Evolutionary conservation across 2,113 vertebrate species (phyloP).

Genomic region (Tursiops truncatus): DNA sequence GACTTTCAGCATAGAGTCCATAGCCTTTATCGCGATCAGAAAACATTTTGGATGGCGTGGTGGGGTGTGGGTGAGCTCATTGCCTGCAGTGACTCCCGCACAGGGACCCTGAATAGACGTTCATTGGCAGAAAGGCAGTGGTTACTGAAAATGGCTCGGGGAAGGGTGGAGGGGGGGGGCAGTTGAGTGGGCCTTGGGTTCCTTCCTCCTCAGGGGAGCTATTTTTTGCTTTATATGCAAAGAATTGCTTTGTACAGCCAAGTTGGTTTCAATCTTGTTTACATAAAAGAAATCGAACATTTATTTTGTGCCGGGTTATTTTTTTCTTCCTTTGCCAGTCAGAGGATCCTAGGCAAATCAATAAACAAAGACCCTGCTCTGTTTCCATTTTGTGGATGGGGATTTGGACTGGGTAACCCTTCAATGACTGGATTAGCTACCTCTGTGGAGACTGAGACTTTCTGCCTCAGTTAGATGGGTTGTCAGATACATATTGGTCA

Average conservation of each 20-base stretch:
- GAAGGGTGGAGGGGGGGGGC: background rate
- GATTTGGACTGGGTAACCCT: conserved; percentile 64
- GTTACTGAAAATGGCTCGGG: conserved; percentile 53
- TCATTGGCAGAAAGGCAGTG: conserved; percentile 47
- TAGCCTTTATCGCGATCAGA: conserved; percentile 65
- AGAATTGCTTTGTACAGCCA: conserved; percentile 72
- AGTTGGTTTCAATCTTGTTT: conserved; percentile 71
- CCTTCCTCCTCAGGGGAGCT: conserved; percentile 68
- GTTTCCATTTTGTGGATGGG: conserved; percentile 64
- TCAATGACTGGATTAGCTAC: conserved; percentile 29
- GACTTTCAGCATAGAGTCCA: conserved; percentile 61
- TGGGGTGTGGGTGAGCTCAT: background rate
- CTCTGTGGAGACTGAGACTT: background rate
- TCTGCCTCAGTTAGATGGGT: background rate
- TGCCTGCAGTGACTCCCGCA: conserved; percentile 28
- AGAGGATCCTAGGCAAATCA: conserved; percentile 50
- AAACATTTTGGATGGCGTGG: conserved; percentile 54
- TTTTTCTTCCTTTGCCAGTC: conserved; percentile 69
- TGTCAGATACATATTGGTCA: background rate
- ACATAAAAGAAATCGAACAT: conserved; percentile 68
- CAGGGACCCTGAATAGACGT: conserved; percentile 50
- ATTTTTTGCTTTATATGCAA: conserved; percentile 74
- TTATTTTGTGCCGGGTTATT: conserved; percentile 48
- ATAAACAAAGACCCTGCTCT: conserved; percentile 54
- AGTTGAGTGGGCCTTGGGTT: conserved; percentile 41